phyloP scores from a whole-genome alignment of 35 echinoderm and acorn worm genomes.

The Acanthaster planci region DNA sequence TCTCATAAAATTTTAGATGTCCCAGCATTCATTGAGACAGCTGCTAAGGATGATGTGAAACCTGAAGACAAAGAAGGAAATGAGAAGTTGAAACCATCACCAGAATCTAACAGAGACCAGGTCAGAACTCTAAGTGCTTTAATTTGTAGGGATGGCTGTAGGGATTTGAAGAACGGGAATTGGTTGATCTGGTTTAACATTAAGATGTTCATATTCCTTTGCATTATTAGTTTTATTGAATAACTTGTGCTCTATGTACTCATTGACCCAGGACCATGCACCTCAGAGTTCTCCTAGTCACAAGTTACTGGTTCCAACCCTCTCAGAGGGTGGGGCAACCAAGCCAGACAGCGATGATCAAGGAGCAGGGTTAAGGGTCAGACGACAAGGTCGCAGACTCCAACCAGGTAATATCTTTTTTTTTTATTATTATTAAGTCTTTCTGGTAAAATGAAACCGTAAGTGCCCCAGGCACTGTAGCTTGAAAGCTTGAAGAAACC shows the following conservation, averaged over 20 bases:
- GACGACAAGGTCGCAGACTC: conserved; percentile 57
- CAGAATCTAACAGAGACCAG: conserved; percentile 24
- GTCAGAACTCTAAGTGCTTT: background rate
- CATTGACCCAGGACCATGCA: conserved; percentile 28
- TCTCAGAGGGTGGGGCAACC: conserved; percentile 58
- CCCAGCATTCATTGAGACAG: conserved; percentile 68
- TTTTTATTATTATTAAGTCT: background rate
- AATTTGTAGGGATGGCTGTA: no score
- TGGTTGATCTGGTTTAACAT: no score
- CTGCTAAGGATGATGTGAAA: conserved; percentile 25
- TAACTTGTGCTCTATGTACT: no score
- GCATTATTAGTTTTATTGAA: no score
- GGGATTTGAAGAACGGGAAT: no score
- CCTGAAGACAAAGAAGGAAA: conserved; percentile 23
- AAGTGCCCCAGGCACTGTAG: no score
- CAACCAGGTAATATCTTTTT: conserved; percentile 21
- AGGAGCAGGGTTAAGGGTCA: conserved; percentile 43
- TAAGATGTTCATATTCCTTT: no score
- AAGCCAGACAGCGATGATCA: conserved; percentile 73
- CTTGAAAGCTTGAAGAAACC: no score
- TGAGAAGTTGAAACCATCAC: conserved; percentile 29
- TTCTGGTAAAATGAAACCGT: no score
- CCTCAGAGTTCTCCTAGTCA: conserved; percentile 55
- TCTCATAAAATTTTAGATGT: conserved; percentile 34
- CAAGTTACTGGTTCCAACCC: conserved; percentile 72